Percentiles rank a stretch among this genome's conserved stretches.
These are phyloP conservation scores for Chouioia cunea DNA, from an alignment of 2,888 invertebrate genomes.

Conservation along the genomic window DNA sequence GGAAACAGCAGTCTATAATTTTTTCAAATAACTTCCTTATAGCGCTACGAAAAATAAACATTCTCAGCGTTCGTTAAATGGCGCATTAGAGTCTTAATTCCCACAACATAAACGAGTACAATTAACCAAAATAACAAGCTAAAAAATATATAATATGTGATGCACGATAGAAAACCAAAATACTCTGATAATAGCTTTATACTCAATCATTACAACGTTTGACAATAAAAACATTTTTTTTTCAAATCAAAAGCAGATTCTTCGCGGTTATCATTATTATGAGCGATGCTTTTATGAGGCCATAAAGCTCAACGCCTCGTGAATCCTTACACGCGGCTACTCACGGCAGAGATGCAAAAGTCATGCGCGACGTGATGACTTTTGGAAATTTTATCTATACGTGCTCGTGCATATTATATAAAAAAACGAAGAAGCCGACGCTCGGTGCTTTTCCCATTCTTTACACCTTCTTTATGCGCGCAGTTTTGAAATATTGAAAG, in stretches of 20 bases:
- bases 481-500: too few species aligned
- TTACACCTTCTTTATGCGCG: too few species aligned
- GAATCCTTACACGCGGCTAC: constrained; percentile 36
- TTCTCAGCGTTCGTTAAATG: constrained; percentile 21
- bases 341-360: constrained; percentile 30
- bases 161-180: too few species aligned
- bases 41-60: constrained; percentile 14
- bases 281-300: constrained; percentile 43
- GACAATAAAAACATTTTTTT: too few species aligned
- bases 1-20: constrained; percentile 8
- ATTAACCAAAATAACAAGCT: too few species aligned
- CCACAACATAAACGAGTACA: too few species aligned
- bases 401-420: constrained; percentile 27
- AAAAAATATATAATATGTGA: too few species aligned
- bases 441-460: too few species aligned
- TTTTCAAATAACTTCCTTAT: constrained; percentile 40
- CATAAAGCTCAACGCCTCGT: constrained; percentile 43
- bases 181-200: too few species aligned
- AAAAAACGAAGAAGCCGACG: background rate
- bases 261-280: constrained; percentile 21
- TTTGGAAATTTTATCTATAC: constrained; percentile 46
- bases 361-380: constrained; percentile 45
- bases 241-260: too few species aligned
- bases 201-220: too few species aligned
- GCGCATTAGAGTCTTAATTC: background rate